Percentiles rank a stretch among this genome's conserved stretches.
Conservation (phyloP, 2,113 vertebrate genomes). For the Microtus montanus region DNA sequence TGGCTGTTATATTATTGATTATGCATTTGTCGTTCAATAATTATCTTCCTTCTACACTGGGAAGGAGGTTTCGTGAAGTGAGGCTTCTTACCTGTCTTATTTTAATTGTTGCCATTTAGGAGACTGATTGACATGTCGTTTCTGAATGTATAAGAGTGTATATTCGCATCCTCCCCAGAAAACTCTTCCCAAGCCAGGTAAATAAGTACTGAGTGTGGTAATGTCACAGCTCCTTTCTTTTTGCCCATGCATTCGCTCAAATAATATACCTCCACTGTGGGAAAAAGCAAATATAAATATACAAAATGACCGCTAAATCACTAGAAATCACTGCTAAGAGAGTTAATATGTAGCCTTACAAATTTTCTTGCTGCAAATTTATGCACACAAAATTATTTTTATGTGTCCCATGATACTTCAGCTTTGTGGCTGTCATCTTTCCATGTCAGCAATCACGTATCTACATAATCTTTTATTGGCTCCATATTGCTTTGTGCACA, state of each 20-base stretch:
- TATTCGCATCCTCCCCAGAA: not conserved
- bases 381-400: conserved; percentile 44
- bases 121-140: not conserved
- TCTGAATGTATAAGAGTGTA: conserved; percentile 32
- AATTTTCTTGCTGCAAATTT: conserved; percentile 9
- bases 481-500: conserved; percentile 30
- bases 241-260: not conserved
- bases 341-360: not conserved
- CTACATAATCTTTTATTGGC: conserved; percentile 38
- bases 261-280: not conserved
- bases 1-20: not conserved
- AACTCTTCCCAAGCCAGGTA: not conserved
- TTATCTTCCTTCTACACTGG: not conserved
- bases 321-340: conserved; percentile 16
- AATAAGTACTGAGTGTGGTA: not conserved
- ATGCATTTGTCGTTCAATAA: not conserved
- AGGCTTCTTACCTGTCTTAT: not conserved
- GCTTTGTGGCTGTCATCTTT: conserved; percentile 12
- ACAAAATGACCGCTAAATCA: conserved; percentile 30
- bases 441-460: conserved; percentile 6
- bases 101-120: not conserved
- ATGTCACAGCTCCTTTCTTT: not conserved
- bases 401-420: conserved; percentile 9
- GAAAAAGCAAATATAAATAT: not conserved
- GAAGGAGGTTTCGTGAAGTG: conserved; percentile 1